Conservation (phyloP, 2,113 vertebrate genomes). For the Anolis carolinensis region DNA sequence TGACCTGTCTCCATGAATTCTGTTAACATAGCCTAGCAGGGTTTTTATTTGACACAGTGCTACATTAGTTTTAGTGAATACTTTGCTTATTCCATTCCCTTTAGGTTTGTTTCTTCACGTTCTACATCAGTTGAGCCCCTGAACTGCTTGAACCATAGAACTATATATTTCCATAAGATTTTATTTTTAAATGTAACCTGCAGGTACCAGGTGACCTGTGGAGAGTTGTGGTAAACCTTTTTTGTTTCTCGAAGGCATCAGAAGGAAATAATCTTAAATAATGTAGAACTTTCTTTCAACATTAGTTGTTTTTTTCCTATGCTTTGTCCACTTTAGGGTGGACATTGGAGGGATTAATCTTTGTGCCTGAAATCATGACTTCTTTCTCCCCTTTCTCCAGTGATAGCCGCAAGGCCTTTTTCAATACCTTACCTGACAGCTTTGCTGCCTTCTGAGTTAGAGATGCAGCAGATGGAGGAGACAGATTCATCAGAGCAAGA, state of each 20-base stretch:
- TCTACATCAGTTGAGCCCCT: too few species aligned
- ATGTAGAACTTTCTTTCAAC: background rate
- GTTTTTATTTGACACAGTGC: too few species aligned
- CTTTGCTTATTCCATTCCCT: too few species aligned
- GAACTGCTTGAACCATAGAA: too few species aligned
- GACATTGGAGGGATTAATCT: background rate
- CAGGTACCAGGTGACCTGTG: background rate
- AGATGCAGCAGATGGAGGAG: conserved; percentile 95
- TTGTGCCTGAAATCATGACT: background rate
- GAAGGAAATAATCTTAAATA: background rate
- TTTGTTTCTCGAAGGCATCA: background rate
- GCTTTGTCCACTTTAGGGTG: background rate
- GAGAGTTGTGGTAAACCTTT: background rate
- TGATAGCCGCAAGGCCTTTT: conserved; percentile 91
- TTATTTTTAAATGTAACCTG: background rate
- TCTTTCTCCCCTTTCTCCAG: conserved; percentile 68
- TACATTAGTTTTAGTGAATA: too few species aligned
- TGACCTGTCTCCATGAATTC: too few species aligned
- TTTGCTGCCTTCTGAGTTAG: conserved; percentile 94
- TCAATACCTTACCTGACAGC: conserved; percentile 93
- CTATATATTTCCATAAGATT: too few species aligned
- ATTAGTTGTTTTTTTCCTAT: rapidly evolving
- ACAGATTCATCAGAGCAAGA: conserved; percentile 97
- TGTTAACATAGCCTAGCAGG: too few species aligned
- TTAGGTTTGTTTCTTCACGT: too few species aligned